These are phyloP conservation scores for Egretta garzetta DNA, from an alignment of 2,113 vertebrate genomes.

Conservation along the genomic window DNA sequence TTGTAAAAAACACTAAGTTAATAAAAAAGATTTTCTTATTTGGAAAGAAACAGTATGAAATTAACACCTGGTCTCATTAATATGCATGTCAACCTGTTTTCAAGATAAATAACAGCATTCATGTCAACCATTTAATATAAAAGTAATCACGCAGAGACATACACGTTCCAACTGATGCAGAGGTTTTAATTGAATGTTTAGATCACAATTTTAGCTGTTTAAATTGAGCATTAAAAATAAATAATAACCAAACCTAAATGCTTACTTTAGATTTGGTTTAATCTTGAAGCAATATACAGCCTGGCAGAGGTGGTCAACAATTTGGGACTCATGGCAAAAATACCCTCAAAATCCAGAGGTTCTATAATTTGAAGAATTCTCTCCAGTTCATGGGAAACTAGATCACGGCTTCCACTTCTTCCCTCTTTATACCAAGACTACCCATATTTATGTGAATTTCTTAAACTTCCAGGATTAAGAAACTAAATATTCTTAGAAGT, in stretches of 20 bases:
- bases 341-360: not conserved
- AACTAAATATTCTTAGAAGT: not conserved
- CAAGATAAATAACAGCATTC: conserved; percentile 77
- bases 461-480: not conserved
- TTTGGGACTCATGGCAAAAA: not conserved
- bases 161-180: conserved; percentile 67
- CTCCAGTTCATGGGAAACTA: not conserved
- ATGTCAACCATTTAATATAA: conserved; percentile 80
- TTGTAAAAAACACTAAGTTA: conserved; percentile 64
- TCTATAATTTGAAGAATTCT: not conserved
- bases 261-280: conserved; percentile 35
- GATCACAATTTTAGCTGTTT: conserved; percentile 65
- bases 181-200: conserved; percentile 80
- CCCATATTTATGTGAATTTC: not conserved
- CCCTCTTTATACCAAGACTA: not conserved
- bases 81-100: conserved; percentile 79
- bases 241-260: conserved; percentile 20
- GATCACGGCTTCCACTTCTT: not conserved
- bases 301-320: not conserved
- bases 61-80: conserved; percentile 83
- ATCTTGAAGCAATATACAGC: conserved; percentile 19
- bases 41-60: conserved; percentile 72
- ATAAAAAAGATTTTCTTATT: conserved; percentile 69
- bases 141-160: conserved; percentile 72
- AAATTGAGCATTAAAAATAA: conserved; percentile 59